Percentiles rank a stretch among this genome's conserved stretches.
Conservation (phyloP, 2,888 invertebrate genomes). For the Bellardia pandia region DNA sequence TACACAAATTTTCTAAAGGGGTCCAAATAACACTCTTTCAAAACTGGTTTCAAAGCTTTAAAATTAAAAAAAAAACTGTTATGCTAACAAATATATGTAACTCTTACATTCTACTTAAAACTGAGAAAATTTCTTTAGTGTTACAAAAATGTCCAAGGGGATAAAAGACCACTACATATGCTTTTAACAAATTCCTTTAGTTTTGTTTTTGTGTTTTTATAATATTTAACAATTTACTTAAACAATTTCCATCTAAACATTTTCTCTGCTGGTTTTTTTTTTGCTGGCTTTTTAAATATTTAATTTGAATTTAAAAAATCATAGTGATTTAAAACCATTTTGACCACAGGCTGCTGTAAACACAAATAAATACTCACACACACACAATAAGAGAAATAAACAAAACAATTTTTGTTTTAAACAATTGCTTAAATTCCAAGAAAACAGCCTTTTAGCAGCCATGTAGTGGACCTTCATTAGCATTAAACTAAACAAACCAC, state of each 20-base stretch:
- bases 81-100: too few relatives aligned
- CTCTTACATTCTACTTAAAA: too few relatives aligned
- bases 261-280: slow-evolving; percentile 1
- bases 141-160: too few relatives aligned
- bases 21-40: too few relatives aligned
- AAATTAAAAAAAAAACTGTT: too few relatives aligned
- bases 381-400: slow-evolving; percentile 43
- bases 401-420: slow-evolving; percentile 30
- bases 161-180: too few relatives aligned
- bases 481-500: slow-evolving; percentile 67
- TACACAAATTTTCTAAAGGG: too few relatives aligned
- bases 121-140: too few relatives aligned
- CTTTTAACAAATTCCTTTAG: too few relatives aligned
- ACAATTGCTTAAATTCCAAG: slow-evolving; percentile 50
- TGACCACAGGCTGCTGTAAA: slow-evolving; percentile 32
- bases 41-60: too few relatives aligned
- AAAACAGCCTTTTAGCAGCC: slow-evolving; percentile 25
- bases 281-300: slow-evolving; percentile 39
- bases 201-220: not conserved
- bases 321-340: slow-evolving; percentile 52
- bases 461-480: slow-evolving; percentile 67
- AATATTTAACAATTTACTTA: slow-evolving; percentile 22
- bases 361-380: not conserved
- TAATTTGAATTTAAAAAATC: slow-evolving; percentile 72
- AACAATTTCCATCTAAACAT: slow-evolving; percentile 51